Base-by-base conservation (phyloP, 1,140 invertebrate genomes). In the Tetramorium simillimum region DNA sequence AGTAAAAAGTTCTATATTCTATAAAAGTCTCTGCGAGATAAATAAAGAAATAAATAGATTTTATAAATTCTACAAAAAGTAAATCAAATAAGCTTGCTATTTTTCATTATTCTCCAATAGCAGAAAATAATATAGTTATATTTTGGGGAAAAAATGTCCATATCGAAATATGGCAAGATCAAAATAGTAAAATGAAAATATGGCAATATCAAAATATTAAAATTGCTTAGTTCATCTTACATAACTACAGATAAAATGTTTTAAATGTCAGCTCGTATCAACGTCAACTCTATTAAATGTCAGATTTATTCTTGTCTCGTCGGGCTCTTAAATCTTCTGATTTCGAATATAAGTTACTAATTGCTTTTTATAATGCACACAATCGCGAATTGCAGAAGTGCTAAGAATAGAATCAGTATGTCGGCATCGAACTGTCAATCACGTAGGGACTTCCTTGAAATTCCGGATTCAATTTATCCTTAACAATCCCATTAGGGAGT, bases 401-500 rank as follows among this genome's bases (percentile, higher is more conserved):
- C 40, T 70, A 72, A 60, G 21, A 21, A 53, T 18, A n/a, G 28
- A 53, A 46, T 84, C 69, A 75, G 69, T 28, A 60, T 40, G 40
- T 73, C 53, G n/a, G 69, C 53, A 84, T 73, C 53, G 18, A 73
- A 33, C 67, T 28, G 80, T 82, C 80, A 73, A 82, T 84, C 80
- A 56, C 14, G 80, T 69, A 28, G 14, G 12, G 53, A 73, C 43
- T 73, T 73, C 4, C 9, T 84, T 62, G 69, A 84, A 73, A 84
- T 84, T 75, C 28, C 40, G 40, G 53, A 73, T 73, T 84, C 80
- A 49, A 84, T 84, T 43, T 84, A 84, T 84, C 80, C 80, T 73
- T 84, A 84, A 84, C 80, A 84, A 84, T 84, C 80, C 80, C 69
- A 84, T 84, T 84, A 84, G 69, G 24, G 69, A 84, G 53, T 49